phyloP scores from a whole-genome alignment of 2,888 invertebrate species.

The Plebejus argus region DNA sequence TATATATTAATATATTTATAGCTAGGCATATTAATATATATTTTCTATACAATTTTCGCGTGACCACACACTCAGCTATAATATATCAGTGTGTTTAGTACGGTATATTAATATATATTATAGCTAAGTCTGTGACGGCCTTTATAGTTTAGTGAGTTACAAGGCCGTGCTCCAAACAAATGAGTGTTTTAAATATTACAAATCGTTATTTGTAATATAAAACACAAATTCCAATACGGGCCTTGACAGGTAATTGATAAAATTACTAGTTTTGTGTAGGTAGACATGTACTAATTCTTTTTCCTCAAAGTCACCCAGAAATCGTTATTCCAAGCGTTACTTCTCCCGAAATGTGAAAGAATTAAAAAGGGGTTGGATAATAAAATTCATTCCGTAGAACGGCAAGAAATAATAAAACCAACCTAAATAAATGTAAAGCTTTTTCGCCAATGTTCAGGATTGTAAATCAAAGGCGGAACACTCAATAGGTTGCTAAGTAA shows the following conservation, averaged over 20 bases:
- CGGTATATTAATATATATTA: too few relatives aligned
- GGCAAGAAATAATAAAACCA: slow-evolving; percentile 14
- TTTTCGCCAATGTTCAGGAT: slow-evolving; percentile 25
- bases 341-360: not conserved
- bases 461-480: slow-evolving; percentile 17
- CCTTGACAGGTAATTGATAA: not conserved
- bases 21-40: too few relatives aligned
- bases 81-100: too few relatives aligned
- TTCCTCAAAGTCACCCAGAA: not conserved
- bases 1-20: too few relatives aligned
- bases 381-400: slow-evolving; percentile 11
- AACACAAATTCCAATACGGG: not conserved
- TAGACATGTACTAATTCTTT: not conserved
- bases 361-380: slow-evolving; percentile 1
- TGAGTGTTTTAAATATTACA: too few relatives aligned
- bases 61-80: too few relatives aligned
- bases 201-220: not conserved
- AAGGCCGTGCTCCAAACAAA: not conserved
- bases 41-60: too few relatives aligned
- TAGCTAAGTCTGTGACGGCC: too few relatives aligned
- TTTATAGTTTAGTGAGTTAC: not conserved
- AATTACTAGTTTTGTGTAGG: not conserved
- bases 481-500: slow-evolving; percentile 20
- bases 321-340: not conserved
- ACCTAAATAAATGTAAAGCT: not conserved